Conservation (phyloP, 2,113 vertebrate genomes). For the Apus apus region DNA sequence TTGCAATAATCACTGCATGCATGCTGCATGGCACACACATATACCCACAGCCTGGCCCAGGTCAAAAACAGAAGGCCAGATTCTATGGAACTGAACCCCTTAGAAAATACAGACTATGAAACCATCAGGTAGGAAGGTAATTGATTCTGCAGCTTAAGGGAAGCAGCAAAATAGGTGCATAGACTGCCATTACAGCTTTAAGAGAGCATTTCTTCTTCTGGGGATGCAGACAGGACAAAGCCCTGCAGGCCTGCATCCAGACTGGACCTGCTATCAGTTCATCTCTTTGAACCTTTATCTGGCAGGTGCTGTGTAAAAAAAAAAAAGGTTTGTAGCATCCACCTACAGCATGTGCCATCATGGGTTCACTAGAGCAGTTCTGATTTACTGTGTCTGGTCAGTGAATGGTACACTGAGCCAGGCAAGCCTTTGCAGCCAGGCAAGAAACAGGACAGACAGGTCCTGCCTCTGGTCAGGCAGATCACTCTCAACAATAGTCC, state of each 20-base stretch:
- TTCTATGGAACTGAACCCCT: neutral
- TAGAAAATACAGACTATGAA: neutral
- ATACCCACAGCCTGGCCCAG: neutral
- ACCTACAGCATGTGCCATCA: neutral
- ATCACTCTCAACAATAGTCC: slow-evolving; percentile 52
- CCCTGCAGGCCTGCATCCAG: neutral
- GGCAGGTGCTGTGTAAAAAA: neutral
- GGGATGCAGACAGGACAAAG: neutral
- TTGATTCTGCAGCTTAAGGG: neutral
- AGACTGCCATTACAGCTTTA: neutral
- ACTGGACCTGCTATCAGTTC: fast-evolving
- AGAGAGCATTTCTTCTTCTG: neutral
- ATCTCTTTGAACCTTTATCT: neutral
- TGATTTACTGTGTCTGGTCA: slow-evolving; percentile 33
- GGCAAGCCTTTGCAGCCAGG: slow-evolving; percentile 20
- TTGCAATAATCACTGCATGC: neutral
- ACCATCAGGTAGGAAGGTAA: neutral
- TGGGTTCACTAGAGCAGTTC: slow-evolving; percentile 27
- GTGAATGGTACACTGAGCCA: neutral
- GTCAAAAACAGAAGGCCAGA: neutral
- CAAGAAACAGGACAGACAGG: slow-evolving; percentile 19
- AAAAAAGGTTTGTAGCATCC: neutral
- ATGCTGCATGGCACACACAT: neutral
- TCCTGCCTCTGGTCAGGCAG: slow-evolving; percentile 56
- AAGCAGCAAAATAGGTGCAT: neutral